A percentile compares a stretch with the other conserved stretches of the same genome.
Conservation (phyloP, 2,113 vertebrate genomes). For the Psilopsiagon aymara region DNA sequence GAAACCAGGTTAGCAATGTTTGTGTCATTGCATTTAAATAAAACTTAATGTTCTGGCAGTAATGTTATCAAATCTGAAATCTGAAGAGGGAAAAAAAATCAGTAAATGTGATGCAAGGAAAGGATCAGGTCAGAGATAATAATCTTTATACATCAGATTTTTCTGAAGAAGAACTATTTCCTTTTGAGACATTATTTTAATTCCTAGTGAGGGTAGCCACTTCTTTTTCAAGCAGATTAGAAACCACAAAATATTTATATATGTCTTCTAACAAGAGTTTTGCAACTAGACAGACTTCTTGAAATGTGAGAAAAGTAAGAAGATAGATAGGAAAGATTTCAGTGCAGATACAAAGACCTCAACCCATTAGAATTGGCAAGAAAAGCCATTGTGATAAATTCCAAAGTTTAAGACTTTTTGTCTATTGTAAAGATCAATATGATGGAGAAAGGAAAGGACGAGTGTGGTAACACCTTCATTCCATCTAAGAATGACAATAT, state of each 20-base stretch:
- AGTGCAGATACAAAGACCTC: conserved; percentile 45
- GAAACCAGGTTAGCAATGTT: conserved; percentile 69
- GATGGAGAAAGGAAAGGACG: neutral
- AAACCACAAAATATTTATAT: conserved; percentile 46
- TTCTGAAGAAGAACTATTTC: conserved; percentile 39
- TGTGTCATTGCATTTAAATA: conserved; percentile 68
- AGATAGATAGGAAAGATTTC: conserved; percentile 58
- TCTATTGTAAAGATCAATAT: conserved; percentile 58
- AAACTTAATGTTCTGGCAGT: conserved; percentile 59
- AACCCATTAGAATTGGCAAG: conserved; percentile 51
- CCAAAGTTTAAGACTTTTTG: conserved; percentile 52
- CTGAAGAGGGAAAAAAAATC: conserved; percentile 47
- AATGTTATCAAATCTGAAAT: conserved; percentile 45
- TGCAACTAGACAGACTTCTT: conserved; percentile 48
- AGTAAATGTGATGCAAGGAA: neutral
- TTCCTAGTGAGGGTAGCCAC: neutral
- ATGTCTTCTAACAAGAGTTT: conserved; percentile 53
- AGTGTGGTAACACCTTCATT: conserved; percentile 42
- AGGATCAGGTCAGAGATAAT: neutral
- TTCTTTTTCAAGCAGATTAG: conserved; percentile 66
- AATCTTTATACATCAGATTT: conserved; percentile 6
- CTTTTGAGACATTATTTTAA: conserved; percentile 51
- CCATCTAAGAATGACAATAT: conserved; percentile 18
- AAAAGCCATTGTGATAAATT: conserved; percentile 51
- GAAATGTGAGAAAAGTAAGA: conserved; percentile 46